Conservation (phyloP, 2,113 vertebrate species). For the Hiodon alosoides region DNA sequence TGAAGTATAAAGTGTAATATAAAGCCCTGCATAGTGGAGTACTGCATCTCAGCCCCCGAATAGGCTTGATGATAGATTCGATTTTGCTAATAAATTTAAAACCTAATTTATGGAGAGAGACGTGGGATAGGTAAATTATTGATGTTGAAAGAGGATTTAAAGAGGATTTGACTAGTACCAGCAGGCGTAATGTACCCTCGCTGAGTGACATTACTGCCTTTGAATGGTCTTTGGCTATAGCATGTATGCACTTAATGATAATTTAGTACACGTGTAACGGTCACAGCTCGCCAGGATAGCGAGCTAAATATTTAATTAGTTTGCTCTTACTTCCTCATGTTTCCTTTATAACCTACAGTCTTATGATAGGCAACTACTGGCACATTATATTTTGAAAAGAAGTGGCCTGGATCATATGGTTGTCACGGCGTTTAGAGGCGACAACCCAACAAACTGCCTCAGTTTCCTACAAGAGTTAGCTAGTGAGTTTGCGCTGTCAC, state of each 20-base stretch:
- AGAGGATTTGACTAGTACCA: background rate
- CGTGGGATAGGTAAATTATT: background rate
- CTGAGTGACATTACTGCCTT: background rate
- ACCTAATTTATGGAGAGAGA: background rate
- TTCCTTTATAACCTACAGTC: background rate
- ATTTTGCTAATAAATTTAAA: constrained; percentile 9
- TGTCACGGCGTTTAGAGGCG: too few relatives aligned
- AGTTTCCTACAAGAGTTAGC: background rate
- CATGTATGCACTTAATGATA: background rate
- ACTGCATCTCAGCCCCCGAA: background rate
- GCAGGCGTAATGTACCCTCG: background rate
- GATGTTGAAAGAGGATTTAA: constrained; percentile 6
- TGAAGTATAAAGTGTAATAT: background rate
- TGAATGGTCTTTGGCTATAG: background rate
- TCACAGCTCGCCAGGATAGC: background rate
- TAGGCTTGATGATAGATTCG: background rate
- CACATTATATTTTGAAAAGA: too few relatives aligned
- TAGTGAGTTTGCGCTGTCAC: background rate
- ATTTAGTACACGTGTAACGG: background rate
- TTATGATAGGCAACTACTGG: background rate
- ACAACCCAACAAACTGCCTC: too few relatives aligned
- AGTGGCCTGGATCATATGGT: too few relatives aligned
- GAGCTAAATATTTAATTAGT: background rate
- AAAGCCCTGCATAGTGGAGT: too few relatives aligned
- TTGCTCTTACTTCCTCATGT: background rate